Conservation (phyloP, 2,113 vertebrate genomes). For the Osmerus eperlanus region DNA sequence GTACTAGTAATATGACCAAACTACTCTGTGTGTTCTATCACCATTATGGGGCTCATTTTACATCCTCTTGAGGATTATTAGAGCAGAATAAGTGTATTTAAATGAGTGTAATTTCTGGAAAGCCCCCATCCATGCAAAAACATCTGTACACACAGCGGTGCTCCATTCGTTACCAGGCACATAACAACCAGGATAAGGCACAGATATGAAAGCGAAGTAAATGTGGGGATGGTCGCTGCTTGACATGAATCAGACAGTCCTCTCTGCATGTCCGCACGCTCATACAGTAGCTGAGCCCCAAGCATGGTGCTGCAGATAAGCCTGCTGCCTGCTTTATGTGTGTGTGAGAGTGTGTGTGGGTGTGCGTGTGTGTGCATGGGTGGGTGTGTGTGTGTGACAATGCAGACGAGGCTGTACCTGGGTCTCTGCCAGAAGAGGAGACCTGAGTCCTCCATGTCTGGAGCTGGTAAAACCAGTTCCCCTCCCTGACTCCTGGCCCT, state of each 20-base stretch:
- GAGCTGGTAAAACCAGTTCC: conserved; percentile 15
- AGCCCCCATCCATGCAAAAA: conserved; percentile 51
- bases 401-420: conserved; percentile 21
- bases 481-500: conserved; percentile 21
- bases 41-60: conserved; percentile 54
- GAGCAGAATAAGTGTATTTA: conserved; percentile 67
- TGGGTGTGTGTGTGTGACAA: neutral
- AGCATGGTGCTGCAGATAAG: conserved; percentile 3
- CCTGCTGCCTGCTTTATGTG: neutral
- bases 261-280: neutral
- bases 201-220: conserved; percentile 35
- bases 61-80: conserved; percentile 65
- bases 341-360: neutral
- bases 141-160: conserved; percentile 53
- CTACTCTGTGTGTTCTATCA: conserved; percentile 67
- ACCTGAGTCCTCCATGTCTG: conserved; percentile 18
- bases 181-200: conserved; percentile 31
- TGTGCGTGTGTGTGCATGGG: neutral
- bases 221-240: conserved; percentile 11
- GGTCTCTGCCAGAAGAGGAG: conserved; percentile 12
- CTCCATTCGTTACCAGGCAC: conserved; percentile 37
- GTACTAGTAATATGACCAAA: conserved; percentile 70
- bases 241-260: conserved; percentile 21
- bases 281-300: neutral
- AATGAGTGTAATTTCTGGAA: conserved; percentile 65